Conservation (phyloP, 2,113 vertebrate genomes). For the Crotalus helleri region DNA sequence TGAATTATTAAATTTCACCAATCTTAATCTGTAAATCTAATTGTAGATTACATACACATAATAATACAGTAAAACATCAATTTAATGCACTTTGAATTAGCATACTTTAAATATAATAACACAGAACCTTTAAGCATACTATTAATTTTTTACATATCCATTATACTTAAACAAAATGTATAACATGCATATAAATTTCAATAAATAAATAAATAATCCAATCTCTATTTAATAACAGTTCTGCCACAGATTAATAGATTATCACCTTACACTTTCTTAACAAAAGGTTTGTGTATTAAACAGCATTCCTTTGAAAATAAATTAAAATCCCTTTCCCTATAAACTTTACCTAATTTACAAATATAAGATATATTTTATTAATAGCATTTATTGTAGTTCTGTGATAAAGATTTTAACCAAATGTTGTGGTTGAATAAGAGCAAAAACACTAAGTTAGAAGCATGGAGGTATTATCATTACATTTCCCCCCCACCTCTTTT, state of each 20-base stretch:
- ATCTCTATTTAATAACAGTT: not conserved
- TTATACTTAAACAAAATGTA: not conserved
- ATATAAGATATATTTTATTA: not conserved
- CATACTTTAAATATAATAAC: not conserved
- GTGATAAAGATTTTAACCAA: slow-evolving; percentile 36
- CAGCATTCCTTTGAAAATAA: not conserved
- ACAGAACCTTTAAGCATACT: not conserved
- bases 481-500: slow-evolving; percentile 25
- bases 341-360: slow-evolving; percentile 35
- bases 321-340: not conserved
- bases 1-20: not conserved
- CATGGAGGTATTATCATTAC: slow-evolving; percentile 42
- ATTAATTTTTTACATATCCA: not conserved
- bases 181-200: not conserved
- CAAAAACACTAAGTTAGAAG: slow-evolving; percentile 35
- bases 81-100: not conserved
- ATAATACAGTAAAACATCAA: not conserved
- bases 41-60: not conserved
- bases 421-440: slow-evolving; percentile 46
- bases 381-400: slow-evolving; percentile 38
- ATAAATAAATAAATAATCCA: not conserved
- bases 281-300: not conserved
- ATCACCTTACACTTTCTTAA: not conserved
- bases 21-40: not conserved
- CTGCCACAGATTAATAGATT: not conserved